Evolutionary conservation across 2,113 vertebrate genomes (phyloP).

Genomic region (Lepisosteus osseus): DNA sequence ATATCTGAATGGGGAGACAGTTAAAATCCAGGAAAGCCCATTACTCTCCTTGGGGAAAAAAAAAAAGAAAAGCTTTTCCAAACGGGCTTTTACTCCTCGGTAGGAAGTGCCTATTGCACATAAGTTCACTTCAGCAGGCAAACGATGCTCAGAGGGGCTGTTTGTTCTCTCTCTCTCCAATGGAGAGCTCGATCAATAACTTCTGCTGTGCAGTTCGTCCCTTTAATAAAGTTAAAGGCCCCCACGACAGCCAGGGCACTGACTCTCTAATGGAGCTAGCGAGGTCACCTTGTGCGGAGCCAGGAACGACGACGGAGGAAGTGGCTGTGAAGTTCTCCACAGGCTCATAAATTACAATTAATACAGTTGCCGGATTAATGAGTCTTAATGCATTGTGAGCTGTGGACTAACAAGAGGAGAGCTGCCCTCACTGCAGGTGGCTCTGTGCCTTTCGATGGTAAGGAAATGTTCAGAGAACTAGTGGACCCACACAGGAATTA

Average conservation of each 20-base stretch:
- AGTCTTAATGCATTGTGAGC: not conserved
- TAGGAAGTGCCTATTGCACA: not conserved
- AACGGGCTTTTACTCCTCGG: not conserved
- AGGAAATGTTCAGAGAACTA: too few species aligned
- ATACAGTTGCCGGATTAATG: conserved; percentile 9
- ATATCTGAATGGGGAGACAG: too few species aligned
- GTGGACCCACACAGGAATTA: too few species aligned
- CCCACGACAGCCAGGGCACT: not conserved
- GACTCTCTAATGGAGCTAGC: conserved; percentile 9
- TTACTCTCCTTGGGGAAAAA: too few species aligned
- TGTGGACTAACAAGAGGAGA: not conserved
- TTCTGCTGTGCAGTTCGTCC: not conserved
- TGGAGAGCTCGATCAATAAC: not conserved
- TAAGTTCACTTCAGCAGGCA: not conserved
- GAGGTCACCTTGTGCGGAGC: conserved; percentile 22
- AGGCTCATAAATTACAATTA: conserved; percentile 5
- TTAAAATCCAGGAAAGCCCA: too few species aligned
- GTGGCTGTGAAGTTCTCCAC: conserved; percentile 31
- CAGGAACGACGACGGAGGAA: not conserved
- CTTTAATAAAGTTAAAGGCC: conserved; percentile 11
- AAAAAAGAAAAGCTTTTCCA: too few species aligned
- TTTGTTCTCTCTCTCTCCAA: not conserved
- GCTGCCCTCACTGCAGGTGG: too few species aligned
- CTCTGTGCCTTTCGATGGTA: too few species aligned
- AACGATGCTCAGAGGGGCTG: not conserved